Evolutionary conservation across 2,113 vertebrate species (phyloP).

Genomic region (Scalopus aquaticus): DNA sequence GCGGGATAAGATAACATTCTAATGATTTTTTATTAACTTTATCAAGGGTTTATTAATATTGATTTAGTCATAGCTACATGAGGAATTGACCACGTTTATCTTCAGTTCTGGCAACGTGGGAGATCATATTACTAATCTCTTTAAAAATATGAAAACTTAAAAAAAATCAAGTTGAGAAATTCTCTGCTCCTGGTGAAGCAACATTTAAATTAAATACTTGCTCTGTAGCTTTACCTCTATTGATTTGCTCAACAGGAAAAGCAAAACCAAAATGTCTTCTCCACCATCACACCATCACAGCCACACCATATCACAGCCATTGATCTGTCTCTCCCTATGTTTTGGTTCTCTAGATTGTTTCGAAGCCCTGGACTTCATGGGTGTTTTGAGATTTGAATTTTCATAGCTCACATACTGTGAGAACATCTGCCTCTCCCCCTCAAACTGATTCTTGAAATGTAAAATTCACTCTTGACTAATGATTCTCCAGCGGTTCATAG

Average conservation of each 20-base stretch:
- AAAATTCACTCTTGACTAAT: neutral
- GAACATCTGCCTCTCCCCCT: fast-evolving
- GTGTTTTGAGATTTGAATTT: neutral
- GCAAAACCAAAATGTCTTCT: neutral
- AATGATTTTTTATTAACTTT: neutral
- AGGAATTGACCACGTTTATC: neutral
- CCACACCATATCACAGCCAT: neutral
- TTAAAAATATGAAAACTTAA: neutral
- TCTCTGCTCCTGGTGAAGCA: neutral
- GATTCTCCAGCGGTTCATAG: neutral
- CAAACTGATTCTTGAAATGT: neutral
- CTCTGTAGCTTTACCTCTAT: neutral
- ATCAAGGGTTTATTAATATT: neutral
- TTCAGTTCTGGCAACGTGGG: neutral
- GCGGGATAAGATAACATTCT: neutral
- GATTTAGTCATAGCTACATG: neutral
- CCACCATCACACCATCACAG: neutral
- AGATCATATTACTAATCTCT: neutral
- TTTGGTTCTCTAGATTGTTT: neutral
- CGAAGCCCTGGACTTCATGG: neutral
- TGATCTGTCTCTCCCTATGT: neutral
- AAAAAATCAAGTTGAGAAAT: neutral
- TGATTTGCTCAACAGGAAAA: neutral
- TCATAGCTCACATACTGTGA: neutral
- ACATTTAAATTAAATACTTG: neutral